These are phyloP conservation scores for Pristiophorus japonicus DNA, from an alignment of 2,113 vertebrate species.

Conservation along the genomic window DNA sequence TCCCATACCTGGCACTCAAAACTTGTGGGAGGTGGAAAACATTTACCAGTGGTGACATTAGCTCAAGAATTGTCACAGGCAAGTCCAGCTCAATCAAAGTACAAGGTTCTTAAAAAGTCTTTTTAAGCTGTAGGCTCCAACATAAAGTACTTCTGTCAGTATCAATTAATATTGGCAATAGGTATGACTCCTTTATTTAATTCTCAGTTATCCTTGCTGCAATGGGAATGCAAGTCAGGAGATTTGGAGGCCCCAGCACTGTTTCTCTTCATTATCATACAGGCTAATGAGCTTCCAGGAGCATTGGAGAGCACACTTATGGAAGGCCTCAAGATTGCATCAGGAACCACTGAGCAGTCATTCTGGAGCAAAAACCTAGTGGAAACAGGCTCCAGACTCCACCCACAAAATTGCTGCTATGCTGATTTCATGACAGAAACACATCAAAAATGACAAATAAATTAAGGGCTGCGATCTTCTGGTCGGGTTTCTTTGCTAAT, in stretches of 20 bases:
- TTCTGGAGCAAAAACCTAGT: background rate
- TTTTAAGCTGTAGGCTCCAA: background rate
- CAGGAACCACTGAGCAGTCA: background rate
- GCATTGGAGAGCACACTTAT: background rate
- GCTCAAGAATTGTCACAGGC: background rate
- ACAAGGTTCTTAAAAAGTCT: background rate
- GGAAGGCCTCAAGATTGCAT: background rate
- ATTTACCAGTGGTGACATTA: background rate
- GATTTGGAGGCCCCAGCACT: background rate
- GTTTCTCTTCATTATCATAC: background rate
- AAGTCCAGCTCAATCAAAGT: background rate
- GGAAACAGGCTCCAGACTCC: background rate
- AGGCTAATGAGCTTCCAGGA: background rate
- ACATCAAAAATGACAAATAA: background rate
- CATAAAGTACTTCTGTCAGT: background rate
- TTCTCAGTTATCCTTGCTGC: background rate
- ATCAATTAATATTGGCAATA: background rate
- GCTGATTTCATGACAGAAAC: background rate
- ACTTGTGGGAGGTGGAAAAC: background rate
- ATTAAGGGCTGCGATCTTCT: background rate
- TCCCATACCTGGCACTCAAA: background rate
- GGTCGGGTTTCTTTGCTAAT: background rate
- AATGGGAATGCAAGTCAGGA: background rate
- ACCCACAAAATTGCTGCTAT: background rate
- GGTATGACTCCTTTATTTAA: background rate